Evolutionary conservation across 2,113 vertebrate species (phyloP).

Genomic region (Antechinus flavipes): DNA sequence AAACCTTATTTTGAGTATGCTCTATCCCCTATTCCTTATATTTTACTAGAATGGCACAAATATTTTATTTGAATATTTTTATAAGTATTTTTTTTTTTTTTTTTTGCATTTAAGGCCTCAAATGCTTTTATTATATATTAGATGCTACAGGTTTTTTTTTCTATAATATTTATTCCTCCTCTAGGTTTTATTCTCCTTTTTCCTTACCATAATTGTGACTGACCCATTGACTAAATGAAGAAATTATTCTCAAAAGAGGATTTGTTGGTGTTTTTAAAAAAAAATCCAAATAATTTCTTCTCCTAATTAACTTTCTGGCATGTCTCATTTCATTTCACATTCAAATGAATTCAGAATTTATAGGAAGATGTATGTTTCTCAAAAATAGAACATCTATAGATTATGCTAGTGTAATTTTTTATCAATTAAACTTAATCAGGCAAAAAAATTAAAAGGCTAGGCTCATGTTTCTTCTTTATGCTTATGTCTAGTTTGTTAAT

Average conservation of each 20-base stretch:
- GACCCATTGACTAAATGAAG: constrained; percentile 23
- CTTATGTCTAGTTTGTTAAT: constrained; percentile 12
- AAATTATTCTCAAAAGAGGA: constrained; percentile 33
- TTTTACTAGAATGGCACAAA: constrained; percentile 15
- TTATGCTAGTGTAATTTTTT: constrained; percentile 14
- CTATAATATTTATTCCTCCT: constrained; percentile 8
- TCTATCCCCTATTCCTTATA: not conserved
- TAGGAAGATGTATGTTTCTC: constrained; percentile 24
- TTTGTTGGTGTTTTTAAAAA: not conserved
- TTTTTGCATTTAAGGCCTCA: not conserved
- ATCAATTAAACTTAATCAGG: constrained; percentile 32
- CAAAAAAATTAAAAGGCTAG: constrained; percentile 30
- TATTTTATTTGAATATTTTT: constrained; percentile 13
- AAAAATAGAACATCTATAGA: not conserved
- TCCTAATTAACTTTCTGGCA: constrained; percentile 45
- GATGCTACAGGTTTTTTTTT: not conserved
- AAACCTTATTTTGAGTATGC: no score
- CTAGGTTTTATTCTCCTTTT: constrained; percentile 35
- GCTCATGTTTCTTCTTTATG: constrained; percentile 1
- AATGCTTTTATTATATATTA: not conserved
- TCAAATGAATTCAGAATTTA: constrained; percentile 29
- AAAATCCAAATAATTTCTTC: not conserved
- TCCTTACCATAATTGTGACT: constrained; percentile 10
- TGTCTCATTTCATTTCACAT: constrained; percentile 51
- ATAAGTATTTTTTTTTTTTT: constrained; percentile 3